Percentiles rank a stretch among this genome's conserved stretches.
phyloP scores from a whole-genome alignment of 2,113 vertebrate genomes.

The Vireo altiloquus region DNA sequence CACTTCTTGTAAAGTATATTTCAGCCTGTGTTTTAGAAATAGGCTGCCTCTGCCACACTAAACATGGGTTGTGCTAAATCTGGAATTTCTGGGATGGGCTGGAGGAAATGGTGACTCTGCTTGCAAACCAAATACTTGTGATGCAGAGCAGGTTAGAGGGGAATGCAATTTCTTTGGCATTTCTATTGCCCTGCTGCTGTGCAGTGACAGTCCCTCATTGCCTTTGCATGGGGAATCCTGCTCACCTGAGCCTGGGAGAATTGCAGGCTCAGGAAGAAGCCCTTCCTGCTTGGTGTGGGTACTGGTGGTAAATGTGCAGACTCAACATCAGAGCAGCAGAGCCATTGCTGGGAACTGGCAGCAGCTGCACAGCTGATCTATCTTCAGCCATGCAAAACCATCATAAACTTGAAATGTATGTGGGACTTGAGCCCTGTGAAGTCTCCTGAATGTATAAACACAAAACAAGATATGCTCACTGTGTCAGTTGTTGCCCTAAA shows the following conservation, averaged over 20 bases:
- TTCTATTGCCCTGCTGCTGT: not conserved
- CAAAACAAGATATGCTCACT: not conserved
- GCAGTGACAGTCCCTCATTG: not conserved
- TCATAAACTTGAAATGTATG: not conserved
- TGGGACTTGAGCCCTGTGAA: not conserved
- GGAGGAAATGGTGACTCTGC: conserved; percentile 45
- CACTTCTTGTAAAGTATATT: not conserved
- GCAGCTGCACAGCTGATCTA: not conserved
- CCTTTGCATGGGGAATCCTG: not conserved
- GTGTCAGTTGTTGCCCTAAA: not conserved
- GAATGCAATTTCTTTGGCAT: not conserved
- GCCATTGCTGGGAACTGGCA: not conserved
- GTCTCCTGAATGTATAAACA: not conserved
- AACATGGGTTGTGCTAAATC: conserved; percentile 53
- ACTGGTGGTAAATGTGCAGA: not conserved
- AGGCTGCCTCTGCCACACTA: conserved; percentile 19
- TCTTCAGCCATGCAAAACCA: not conserved
- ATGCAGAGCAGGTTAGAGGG: not conserved
- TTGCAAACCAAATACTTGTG: not conserved
- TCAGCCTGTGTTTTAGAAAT: conserved; percentile 31
- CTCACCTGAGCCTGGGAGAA: not conserved
- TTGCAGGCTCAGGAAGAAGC: not conserved
- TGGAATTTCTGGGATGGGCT: conserved; percentile 48
- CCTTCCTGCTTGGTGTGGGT: not conserved
- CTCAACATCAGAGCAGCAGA: not conserved